These are phyloP conservation scores for Sinocyclocheilus maitianheensis DNA, from an alignment of 2,113 vertebrate genomes.

Conservation along the genomic window DNA sequence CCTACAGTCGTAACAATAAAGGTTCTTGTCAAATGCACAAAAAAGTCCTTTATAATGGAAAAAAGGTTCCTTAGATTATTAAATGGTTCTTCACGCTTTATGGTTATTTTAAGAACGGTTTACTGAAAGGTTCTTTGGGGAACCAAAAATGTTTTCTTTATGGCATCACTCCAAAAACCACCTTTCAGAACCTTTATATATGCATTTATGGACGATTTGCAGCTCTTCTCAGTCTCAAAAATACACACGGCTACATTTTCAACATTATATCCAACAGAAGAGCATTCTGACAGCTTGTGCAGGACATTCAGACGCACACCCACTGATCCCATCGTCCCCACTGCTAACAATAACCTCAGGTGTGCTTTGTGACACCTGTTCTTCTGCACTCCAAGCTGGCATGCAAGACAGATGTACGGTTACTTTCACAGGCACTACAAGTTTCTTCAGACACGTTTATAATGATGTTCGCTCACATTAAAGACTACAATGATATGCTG, in stretches of 20 bases:
- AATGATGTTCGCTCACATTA: background rate
- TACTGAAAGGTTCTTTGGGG: background rate
- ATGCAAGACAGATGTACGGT: background rate
- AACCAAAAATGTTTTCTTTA: background rate
- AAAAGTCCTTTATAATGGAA: background rate
- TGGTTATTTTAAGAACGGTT: background rate
- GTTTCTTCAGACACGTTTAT: background rate
- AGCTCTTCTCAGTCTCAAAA: conserved; percentile 19
- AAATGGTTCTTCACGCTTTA: background rate
- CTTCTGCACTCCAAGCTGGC: background rate
- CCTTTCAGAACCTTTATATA: background rate
- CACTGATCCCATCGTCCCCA: too few species aligned
- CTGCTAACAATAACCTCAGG: conserved; percentile 23
- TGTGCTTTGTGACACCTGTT: conserved; percentile 1
- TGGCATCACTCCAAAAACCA: background rate
- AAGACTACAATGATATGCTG: background rate
- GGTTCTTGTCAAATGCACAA: background rate
- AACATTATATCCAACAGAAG: conserved; percentile 10
- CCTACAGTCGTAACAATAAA: too few species aligned
- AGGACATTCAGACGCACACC: background rate
- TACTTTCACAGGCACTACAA: background rate
- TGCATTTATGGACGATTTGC: background rate
- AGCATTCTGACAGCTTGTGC: conserved; percentile 30
- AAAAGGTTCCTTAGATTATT: background rate
- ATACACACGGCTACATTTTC: background rate